Percentiles rank a stretch among this genome's conserved stretches.
phyloP scores from a whole-genome alignment of 1,140 invertebrate species.

The Babylonia areolata region DNA sequence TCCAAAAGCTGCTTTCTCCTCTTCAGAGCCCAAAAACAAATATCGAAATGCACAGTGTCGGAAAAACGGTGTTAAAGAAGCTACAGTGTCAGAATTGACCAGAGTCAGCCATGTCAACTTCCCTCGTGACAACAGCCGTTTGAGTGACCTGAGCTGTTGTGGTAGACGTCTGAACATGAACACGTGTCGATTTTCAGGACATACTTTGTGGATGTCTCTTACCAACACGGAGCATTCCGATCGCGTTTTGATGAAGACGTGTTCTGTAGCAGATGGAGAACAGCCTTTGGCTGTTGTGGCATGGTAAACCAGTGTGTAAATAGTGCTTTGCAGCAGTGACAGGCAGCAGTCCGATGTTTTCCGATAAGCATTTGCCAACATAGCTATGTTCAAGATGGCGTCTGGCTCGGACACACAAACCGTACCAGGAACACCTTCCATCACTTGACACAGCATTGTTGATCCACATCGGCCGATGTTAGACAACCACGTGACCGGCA shows the following conservation, averaged over 20 bases:
- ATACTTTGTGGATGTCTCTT: neutral
- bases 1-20: neutral
- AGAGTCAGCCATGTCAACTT: neutral
- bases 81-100: neutral
- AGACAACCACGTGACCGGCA: constrained; percentile 23
- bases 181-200: neutral
- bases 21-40: neutral
- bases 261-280: neutral
- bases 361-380: neutral
- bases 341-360: neutral
- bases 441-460: constrained; percentile 4
- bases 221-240: neutral
- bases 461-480: constrained; percentile 29
- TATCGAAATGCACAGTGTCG: neutral
- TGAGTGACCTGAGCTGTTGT: neutral
- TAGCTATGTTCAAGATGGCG: constrained; percentile 1
- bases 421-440: constrained; percentile 11
- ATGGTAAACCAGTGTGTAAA: neutral
- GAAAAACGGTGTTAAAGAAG: neutral
- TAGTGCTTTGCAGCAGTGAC: neutral
- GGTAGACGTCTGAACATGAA: neutral
- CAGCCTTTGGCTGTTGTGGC: neutral
- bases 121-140: neutral
- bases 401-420: constrained; percentile 26
- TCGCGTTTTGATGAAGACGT: constrained; percentile 16